phyloP scores from a whole-genome alignment of 2,888 invertebrate species.

The Oxyteleia sp. region DNA sequence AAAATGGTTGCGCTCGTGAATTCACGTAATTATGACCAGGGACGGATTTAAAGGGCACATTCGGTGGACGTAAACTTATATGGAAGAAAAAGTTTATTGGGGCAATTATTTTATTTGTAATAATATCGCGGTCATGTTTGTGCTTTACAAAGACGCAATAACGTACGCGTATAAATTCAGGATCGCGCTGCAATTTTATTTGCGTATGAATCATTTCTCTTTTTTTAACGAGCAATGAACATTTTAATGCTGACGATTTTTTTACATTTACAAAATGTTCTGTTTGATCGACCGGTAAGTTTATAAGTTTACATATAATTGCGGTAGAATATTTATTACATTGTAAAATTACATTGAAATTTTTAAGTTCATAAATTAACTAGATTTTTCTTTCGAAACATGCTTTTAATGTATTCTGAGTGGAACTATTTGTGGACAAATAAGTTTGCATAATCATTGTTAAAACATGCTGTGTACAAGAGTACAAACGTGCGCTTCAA shows the following conservation, averaged over 20 bases:
- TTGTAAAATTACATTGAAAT: slow-evolving; percentile 15
- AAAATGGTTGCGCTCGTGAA: slow-evolving; percentile 49
- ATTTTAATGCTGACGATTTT: slow-evolving; percentile 30
- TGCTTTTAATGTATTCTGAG: slow-evolving; percentile 1
- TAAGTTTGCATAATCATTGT: too few relatives aligned
- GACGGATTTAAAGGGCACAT: slow-evolving; percentile 32
- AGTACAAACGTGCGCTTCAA: too few relatives aligned
- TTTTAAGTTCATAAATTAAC: slow-evolving; percentile 14
- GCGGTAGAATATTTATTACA: slow-evolving; percentile 12
- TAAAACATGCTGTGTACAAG: too few relatives aligned
- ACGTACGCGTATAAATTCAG: slow-evolving; percentile 10
- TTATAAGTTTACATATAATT: slow-evolving; percentile 12
- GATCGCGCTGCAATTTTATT: neutral
- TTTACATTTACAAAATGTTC: neutral
- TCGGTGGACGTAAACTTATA: neutral
- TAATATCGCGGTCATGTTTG: slow-evolving; percentile 3
- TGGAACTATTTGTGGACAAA: slow-evolving; percentile 10
- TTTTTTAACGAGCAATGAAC: slow-evolving; percentile 36
- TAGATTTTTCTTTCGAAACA: neutral
- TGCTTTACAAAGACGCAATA: slow-evolving; percentile 18
- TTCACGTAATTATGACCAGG: slow-evolving; percentile 42
- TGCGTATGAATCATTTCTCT: slow-evolving; percentile 8
- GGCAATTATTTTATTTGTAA: slow-evolving; percentile 29
- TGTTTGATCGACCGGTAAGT: neutral
- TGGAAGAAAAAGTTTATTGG: slow-evolving; percentile 26